phyloP scores from a whole-genome alignment of 2,113 vertebrate species.

The Merops nubicus region DNA sequence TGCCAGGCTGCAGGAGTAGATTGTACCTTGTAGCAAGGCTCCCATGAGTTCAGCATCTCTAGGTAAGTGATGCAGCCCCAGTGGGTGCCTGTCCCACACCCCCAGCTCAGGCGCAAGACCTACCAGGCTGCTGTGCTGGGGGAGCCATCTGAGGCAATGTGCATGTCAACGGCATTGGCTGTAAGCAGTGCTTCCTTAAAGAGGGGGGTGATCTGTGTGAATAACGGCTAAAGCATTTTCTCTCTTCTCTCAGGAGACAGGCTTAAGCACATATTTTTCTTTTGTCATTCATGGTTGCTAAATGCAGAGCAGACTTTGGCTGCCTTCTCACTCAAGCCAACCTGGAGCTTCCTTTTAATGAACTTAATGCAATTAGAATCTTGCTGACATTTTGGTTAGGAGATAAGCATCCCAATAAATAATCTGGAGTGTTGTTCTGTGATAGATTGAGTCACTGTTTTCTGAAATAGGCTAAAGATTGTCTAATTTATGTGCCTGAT shows the following conservation, averaged over 20 bases:
- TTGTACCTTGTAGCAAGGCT: not conserved
- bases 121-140: not conserved
- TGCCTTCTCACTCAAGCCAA: not conserved
- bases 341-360: not conserved
- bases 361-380: not conserved
- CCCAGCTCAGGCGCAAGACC: not conserved
- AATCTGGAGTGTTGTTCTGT: not conserved
- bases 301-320: not conserved
- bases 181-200: not conserved
- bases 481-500: conserved; percentile 37
- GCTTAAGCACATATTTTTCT: not conserved
- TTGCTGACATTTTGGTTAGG: not conserved
- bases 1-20: not conserved
- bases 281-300: not conserved
- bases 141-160: too few relatives aligned
- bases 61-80: not conserved
- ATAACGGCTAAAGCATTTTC: not conserved
- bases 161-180: accelerated
- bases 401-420: conserved; percentile 5
- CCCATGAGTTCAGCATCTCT: not conserved
- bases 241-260: not conserved
- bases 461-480: conserved; percentile 29
- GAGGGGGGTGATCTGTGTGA: not conserved
- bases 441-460: conserved; percentile 2
- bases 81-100: accelerated